Evolutionary conservation across 2,888 invertebrate genomes (phyloP), one percentile per base, ranked within the genome.

Genomic region (Galerucella pusilla): DNA sequence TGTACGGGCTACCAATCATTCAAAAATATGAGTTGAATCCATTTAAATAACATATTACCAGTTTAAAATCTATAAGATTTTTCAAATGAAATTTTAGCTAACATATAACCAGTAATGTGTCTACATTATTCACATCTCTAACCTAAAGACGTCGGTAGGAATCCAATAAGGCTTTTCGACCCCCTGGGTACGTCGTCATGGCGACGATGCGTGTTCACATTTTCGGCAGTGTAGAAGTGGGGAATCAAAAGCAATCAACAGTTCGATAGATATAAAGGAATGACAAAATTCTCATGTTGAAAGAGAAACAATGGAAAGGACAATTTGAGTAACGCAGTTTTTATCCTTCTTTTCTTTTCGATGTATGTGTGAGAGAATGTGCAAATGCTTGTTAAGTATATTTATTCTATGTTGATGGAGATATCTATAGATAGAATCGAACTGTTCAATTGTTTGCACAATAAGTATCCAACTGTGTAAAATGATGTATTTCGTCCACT

Each of bases 221-320:
- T 70, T 74, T 74, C 68, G 74, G 74, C 52, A 57, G 74, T 57
- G 46, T 70, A 70, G 64, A 42, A 60, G 70, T 59, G 74, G 66
- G 74, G 66, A 74, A 65, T 65, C 66, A 68, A 60, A 70, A 76
- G 78, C 75, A 78, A 80, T 80, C 80, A 80, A 77, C 78, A 79
- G 77, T 80, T 79, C 79, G 75, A 79, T 78, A 78, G 63, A 71
- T 63, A 63, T 25, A 64, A 25, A n/a, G 49, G 61, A 71, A 71
- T 64, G 70, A 71, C 70, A 71, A 63, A 42, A 64, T 71, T 71
- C 16, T 5, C 25, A n/a, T 28, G 16, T 14, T 25, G 16, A 63
- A 71, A 68, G 57, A 63, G 35, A 14, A n/a, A 28, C 25, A 52
- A 64, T 49, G 35, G 63, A 70, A 70, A 16, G 70, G 45, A 14